Evolutionary conservation across 2,113 vertebrate species (phyloP), one percentile per base, ranked within the genome.

Genomic region (Pollachius pollachius): DNA sequence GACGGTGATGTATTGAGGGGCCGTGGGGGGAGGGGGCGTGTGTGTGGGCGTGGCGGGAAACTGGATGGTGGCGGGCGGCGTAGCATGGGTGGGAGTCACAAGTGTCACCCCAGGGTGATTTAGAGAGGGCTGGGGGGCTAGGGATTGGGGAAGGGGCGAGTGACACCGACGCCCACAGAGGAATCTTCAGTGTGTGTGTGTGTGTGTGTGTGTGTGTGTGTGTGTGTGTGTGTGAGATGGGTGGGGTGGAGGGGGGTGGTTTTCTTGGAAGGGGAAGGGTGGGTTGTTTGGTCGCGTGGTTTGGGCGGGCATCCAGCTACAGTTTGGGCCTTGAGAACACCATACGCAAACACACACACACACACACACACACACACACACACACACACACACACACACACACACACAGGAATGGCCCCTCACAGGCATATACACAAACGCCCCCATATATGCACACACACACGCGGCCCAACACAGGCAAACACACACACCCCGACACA

Each of bases 71-170:
- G 15, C 7, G 54, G 54, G 54, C 54, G 65, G 74, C 52, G 72
- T 76, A 65, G 65, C 71, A 67, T 84, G 82, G 78, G 76, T 75
- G 88, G 79, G 83, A 83, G 80, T 70, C 30, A 73, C 73, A 75
- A 76, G 78, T 78, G 82, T 87, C 82, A 90, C 87, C 83, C 67
- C 63, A 19, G 58, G 64, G 68, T 88, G 86, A 91, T 89, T 90
- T 90, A 89, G 76, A 82, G 80, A 81, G 76, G 37, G 64, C 78
- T 90, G 87, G 71, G 81, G 81, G 21, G 21, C 21, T 23, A 23
- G 21, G 21, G 21, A 23, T 23, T 23, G 21, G 84, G 86, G 84
- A 85, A 84, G 37, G 37, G 41, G 41, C 8, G 41, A 9, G 41
- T 48, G 41, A 48, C 41, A 48, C 41, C 87, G 30, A 91, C 87